Evolutionary conservation across 2,888 invertebrate genomes (phyloP), one percentile per base, ranked within the genome.

Genomic region (Lasioglossum vierecki): DNA sequence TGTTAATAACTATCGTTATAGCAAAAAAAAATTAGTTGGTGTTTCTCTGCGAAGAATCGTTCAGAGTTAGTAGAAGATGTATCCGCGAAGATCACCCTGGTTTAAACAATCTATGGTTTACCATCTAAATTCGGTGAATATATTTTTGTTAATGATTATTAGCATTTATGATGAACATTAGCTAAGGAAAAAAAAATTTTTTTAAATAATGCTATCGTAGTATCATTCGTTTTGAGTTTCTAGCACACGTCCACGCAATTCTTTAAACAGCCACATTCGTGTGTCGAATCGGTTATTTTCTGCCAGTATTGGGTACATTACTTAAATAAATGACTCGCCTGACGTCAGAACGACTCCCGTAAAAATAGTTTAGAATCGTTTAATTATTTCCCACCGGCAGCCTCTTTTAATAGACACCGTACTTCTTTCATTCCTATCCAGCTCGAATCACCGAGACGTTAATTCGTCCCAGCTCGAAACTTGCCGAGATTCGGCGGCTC

Each of bases 391-490:
- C 4, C 57, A 60, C 11, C 26, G 26, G 0, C 11, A 4, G n/a
- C 11, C 13, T 60, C 57, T 26, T 13, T 30, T 30, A 35, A 66
- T 66, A 66, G 35, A 35, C 66, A 30, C 30, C 9, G 8, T 18
- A 3, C 8, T 30, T 66, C 35, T 66, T 35, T 15, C 3, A 35
- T 68, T 68, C 11, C 22, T 26, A 66, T 76, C 35, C 63, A 44
- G 53, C 49, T 39, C 18, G 49, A 63, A 53, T 26, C 63, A 44
- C 9, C 49, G 71, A 82, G 35, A 82, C 75, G 79, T 81, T 81
- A 81, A 75, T 82, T 71, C 75, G 49, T 70, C 41, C 30, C 75
- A 46, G 30, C n/a, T 26, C 13, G 26, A 30, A 83, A 76, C 76
- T 82, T 75, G 13, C 26, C 41, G 30, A 18, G n/a, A 49, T 71